Evolutionary conservation across 92 coral and sea anemone species (phyloP), one percentile per base, ranked within the genome.

Genomic region (Zoanthus sansibaricus): DNA sequence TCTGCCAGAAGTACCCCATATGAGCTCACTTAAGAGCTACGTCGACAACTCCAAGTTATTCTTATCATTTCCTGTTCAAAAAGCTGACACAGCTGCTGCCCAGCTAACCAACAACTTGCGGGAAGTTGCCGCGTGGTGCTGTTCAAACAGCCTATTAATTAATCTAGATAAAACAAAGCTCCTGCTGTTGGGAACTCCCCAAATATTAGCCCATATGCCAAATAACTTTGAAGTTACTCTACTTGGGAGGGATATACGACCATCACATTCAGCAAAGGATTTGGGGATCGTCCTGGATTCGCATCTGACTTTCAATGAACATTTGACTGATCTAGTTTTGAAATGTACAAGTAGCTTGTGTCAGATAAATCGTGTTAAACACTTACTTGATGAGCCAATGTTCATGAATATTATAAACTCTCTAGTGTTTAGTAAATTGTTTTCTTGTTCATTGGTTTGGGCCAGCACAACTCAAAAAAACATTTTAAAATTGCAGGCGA

Each of bases 91-190:
- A 11, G 82, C 49, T 69, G 80, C 80, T 9, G 32, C 46, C 30
- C 82, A 88, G 51, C 5, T 79, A 21, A 73, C 45, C 73, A 73
- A 71, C 14, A 83, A 82, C 71, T 47, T 88, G 72, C 62, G 51
- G 54, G 74, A 66, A 69, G 64, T 73, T 9, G 87, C 91, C 46
- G 75, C 87, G 13, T 82, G 87, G 82, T 71, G 91, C 71, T 88
- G 91, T 78, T 17, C 78, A 7, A 70, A 88, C 45, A 88, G 87
- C 17, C 86, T 79, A n/a, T 44, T 88, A 30, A 88, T 72, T 31
- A 80, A 80, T 59, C 76, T 87, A 2, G 87, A 82, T 56, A 88
- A 72, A 46, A 88, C 91, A 17, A 88, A 82, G 77, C 75, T 82
- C 17, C 33, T 82, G 70, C 62, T 82, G 66, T 5, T 88, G 74